Base-by-base conservation (phyloP, 2,888 invertebrate species). In the Acrobasis suavella region DNA sequence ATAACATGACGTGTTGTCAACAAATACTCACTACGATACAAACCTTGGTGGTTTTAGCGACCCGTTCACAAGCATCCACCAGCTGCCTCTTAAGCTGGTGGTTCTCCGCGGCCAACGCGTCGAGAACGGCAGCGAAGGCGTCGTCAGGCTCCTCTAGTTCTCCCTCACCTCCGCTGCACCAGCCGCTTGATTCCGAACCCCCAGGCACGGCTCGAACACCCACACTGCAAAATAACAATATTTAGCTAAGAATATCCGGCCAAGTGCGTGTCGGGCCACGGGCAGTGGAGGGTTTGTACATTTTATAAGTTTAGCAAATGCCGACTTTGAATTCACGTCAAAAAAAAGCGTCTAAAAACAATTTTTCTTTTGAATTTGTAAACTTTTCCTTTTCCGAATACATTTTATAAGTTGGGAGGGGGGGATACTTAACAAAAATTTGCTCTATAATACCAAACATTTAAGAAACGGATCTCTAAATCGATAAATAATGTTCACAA, bases 21-120 rank as follows among this genome's bases (percentile, higher is more conserved):
- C 42, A 42, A 42, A 42, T 32, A 32, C 32, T 32, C 32, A 32
- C 32, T 32, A 32, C 5, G 32, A 32, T 32, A 32, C 32, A 32
- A 83, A 96, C 96, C 94, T 97, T 97, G 84, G 96, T 96, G 51
- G 97, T 95, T 86, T 97, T 97, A 56, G 96, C 95, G 66, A 97
- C 96, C 76, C 97, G 96, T 78, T 95, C 95, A 77, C 96, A 96
- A 69, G 96, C 97, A 70, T 95, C 94, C 62, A 96, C 95, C n/a
- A 98, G 89, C 83, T 98, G 97, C 61, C 96, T 91, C 87, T 97
- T 96, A 67, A 98, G 94, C 69, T 95, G 94, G 75, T 95, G 95
- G 84, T 97, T 97, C 90, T 98, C 98, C 60, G 96, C 95, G 60
- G 96, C 95, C 12, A 98, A 91, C 63, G 96, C 94, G 78, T 97